A percentile compares a stretch with the other conserved stretches of the same genome.
Conservation (phyloP, 2,797 vertebrate genomes). For the Lagodon rhomboides region DNA sequence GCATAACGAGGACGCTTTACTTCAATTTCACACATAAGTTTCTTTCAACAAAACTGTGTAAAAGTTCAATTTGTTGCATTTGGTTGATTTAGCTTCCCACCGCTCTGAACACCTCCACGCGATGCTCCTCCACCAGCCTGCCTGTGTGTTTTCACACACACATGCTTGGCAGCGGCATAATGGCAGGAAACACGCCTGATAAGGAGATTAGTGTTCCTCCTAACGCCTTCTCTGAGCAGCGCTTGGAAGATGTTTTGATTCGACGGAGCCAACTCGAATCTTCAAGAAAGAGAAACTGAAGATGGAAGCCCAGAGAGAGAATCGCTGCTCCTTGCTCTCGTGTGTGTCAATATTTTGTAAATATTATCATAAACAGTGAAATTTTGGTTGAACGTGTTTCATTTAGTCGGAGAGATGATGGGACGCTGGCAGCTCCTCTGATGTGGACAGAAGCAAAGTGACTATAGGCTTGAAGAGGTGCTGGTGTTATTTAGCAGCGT, state of each 20-base stretch:
- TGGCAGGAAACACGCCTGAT: conserved; percentile 43
- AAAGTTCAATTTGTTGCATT: conserved; percentile 20
- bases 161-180: conserved; percentile 42
- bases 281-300: conserved; percentile 22
- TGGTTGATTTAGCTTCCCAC: background rate
- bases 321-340: background rate
- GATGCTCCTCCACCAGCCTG: conserved; percentile 9
- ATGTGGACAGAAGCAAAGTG: conserved; percentile 9
- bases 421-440: background rate
- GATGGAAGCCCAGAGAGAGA: conserved; percentile 22
- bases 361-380: conserved; percentile 29
- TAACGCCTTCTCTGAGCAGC: conserved; percentile 35
- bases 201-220: conserved; percentile 54
- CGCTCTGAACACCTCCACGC: conserved; percentile 20
- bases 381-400: background rate
- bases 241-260: conserved; percentile 48
- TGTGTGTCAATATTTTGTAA: conserved; percentile 27
- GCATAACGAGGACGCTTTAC: conserved; percentile 15
- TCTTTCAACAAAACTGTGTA: background rate
- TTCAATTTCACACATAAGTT: background rate
- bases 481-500: conserved; percentile 48
- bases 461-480: conserved; percentile 36
- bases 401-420: background rate
- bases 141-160: conserved; percentile 37
- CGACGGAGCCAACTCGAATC: conserved; percentile 19